A percentile compares a stretch with the other conserved stretches of the same genome.
phyloP scores from a whole-genome alignment of 2,888 invertebrate species.

The Platerodrilus igneus region DNA sequence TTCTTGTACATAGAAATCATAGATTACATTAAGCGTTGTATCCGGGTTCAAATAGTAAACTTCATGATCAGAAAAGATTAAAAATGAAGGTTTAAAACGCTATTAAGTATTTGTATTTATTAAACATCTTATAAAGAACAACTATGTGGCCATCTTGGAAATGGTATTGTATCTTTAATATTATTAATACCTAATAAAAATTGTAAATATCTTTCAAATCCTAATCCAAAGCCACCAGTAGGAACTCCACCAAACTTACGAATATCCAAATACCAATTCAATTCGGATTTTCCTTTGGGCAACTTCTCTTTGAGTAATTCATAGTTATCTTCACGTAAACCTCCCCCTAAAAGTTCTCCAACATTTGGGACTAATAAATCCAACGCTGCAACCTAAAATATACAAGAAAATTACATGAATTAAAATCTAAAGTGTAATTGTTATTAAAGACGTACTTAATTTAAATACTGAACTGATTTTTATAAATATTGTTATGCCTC shows the following conservation, averaged over 20 bases:
- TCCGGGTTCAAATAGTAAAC: too few species aligned
- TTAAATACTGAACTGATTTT: too few species aligned
- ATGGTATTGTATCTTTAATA: slow-evolving; percentile 92
- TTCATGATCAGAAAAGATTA: too few species aligned
- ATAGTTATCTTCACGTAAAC: slow-evolving; percentile 81
- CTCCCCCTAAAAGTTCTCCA: slow-evolving; percentile 94
- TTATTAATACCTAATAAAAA: slow-evolving; percentile 75
- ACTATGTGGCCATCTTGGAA: slow-evolving; percentile 91
- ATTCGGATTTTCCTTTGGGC: slow-evolving; percentile 49
- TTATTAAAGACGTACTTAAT: too few species aligned
- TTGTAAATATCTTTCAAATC: slow-evolving; percentile 88
- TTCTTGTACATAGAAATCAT: too few species aligned
- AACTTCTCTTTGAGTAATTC: slow-evolving; percentile 59
- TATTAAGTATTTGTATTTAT: too few species aligned
- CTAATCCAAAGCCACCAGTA: slow-evolving; percentile 94
- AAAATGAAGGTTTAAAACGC: too few species aligned
- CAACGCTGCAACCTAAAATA: slow-evolving; percentile 67
- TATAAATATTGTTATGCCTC: too few species aligned
- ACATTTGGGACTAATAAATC: slow-evolving; percentile 85
- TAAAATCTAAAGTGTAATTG: too few species aligned
- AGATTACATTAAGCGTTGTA: too few species aligned
- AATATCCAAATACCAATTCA: slow-evolving; percentile 87
- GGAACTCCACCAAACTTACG: slow-evolving; percentile 84
- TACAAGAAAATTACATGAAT: too few species aligned
- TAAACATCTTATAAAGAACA: slow-evolving; percentile 60